phyloP scores from a whole-genome alignment of 2,797 vertebrate species.

The Acanthopagrus latus region DNA sequence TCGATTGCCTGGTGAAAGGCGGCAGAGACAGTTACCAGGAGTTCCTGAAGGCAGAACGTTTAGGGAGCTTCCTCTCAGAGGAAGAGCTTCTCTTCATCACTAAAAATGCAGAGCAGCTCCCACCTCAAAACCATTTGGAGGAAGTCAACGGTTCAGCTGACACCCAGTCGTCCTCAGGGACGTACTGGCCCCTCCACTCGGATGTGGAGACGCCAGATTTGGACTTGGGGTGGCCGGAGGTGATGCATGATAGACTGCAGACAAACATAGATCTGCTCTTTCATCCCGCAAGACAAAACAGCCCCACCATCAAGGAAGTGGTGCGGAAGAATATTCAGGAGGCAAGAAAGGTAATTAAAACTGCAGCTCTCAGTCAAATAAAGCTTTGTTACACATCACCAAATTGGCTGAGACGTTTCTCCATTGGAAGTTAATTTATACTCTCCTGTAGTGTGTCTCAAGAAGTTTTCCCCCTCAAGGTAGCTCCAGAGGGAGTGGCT shows the following conservation, averaged over 20 bases:
- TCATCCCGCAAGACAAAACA: slow-evolving; percentile 93
- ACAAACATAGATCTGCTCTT: slow-evolving; percentile 94
- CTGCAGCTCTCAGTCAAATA: background rate
- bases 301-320: slow-evolving; percentile 95
- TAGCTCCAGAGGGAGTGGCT: slow-evolving; percentile 66
- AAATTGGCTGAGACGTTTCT: slow-evolving; percentile 7
- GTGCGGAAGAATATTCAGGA: slow-evolving; percentile 93
- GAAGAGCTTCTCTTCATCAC: slow-evolving; percentile 93
- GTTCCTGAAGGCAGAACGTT: slow-evolving; percentile 90
- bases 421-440: background rate
- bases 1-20: slow-evolving; percentile 89
- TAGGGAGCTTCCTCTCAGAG: slow-evolving; percentile 92
- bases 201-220: slow-evolving; percentile 94
- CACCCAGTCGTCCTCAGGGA: slow-evolving; percentile 92
- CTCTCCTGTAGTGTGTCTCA: background rate
- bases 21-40: slow-evolving; percentile 90
- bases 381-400: background rate
- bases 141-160: slow-evolving; percentile 72
- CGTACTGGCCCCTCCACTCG: slow-evolving; percentile 95
- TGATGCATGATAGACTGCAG: slow-evolving; percentile 84
- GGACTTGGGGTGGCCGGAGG: slow-evolving; percentile 95
- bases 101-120: slow-evolving; percentile 82
- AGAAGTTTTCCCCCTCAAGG: slow-evolving; percentile 25
- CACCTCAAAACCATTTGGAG: slow-evolving; percentile 78
- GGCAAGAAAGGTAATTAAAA: slow-evolving; percentile 92